Conservation (phyloP, 1,140 invertebrate genomes). For the Gonioctena quinquepunctata region DNA sequence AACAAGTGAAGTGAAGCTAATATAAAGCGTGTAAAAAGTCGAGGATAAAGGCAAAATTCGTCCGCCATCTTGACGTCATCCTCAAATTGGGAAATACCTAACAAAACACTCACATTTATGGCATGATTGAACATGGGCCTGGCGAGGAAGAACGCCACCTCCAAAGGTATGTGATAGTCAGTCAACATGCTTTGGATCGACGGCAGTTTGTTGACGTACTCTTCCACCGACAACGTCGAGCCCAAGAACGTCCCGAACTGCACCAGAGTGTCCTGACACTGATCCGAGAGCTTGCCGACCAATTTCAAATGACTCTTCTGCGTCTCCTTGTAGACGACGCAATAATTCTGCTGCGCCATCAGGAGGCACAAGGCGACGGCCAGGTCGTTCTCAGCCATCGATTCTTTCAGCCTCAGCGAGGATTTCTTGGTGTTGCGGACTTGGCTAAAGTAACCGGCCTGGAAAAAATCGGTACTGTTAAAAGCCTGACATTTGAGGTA, state of each 20-base stretch:
- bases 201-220: constrained; percentile 89
- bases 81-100: too few species aligned
- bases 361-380: constrained; percentile 91
- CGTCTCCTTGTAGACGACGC: constrained; percentile 86
- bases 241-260: constrained; percentile 97
- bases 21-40: too few species aligned
- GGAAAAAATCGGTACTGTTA: constrained; percentile 39
- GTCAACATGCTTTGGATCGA: constrained; percentile 85
- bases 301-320: constrained; percentile 90
- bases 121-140: constrained; percentile 88
- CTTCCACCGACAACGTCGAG: constrained; percentile 89
- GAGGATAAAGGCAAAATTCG: too few species aligned
- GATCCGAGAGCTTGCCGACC: constrained; percentile 79
- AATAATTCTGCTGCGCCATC: constrained; percentile 96
- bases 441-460: constrained; percentile 96
- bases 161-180: constrained; percentile 93
- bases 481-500: too few species aligned
- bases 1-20: too few species aligned
- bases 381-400: constrained; percentile 83
- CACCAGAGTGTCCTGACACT: constrained; percentile 97
- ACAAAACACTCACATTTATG: constrained; percentile 72
- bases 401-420: constrained; percentile 93
- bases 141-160: constrained; percentile 96
- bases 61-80: too few species aligned
- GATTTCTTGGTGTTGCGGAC: constrained; percentile 96